Conservation (phyloP, 2,113 vertebrate species). For the Triplophysa tibetana region DNA sequence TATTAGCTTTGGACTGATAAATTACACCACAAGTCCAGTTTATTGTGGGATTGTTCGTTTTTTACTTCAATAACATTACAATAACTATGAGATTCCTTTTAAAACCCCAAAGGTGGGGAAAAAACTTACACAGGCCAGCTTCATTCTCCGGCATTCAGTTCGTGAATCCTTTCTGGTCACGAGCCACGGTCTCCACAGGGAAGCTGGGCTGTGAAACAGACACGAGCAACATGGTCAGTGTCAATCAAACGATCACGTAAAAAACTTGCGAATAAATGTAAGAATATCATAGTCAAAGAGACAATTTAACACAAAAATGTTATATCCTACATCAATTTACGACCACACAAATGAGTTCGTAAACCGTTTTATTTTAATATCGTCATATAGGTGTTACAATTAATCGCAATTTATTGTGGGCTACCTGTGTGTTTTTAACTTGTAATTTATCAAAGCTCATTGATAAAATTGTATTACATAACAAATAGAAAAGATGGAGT, state of each 20-base stretch:
- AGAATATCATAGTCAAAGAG: too few species aligned
- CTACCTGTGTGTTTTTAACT: too few species aligned
- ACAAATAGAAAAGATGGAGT: neutral
- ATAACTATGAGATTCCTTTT: neutral
- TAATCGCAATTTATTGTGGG: too few species aligned
- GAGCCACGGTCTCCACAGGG: constrained; percentile 84
- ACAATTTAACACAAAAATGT: neutral
- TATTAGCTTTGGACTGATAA: neutral
- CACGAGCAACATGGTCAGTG: constrained; percentile 32
- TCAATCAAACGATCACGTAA: constrained; percentile 10
- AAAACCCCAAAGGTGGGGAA: neutral
- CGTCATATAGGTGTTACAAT: too few species aligned
- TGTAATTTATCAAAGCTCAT: neutral
- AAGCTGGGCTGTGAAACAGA: constrained; percentile 58
- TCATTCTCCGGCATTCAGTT: constrained; percentile 28
- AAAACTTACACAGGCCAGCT: constrained; percentile 67
- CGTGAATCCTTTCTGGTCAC: constrained; percentile 55
- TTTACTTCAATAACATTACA: neutral
- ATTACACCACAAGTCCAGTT: neutral
- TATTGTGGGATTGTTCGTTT: neutral
- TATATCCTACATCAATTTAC: neutral
- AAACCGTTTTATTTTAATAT: neutral
- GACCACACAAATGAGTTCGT: too few species aligned
- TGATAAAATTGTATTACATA: neutral
- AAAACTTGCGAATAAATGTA: too few species aligned